Base-by-base conservation (phyloP, 2,888 invertebrate genomes). In the Sarcophaga variegata region DNA sequence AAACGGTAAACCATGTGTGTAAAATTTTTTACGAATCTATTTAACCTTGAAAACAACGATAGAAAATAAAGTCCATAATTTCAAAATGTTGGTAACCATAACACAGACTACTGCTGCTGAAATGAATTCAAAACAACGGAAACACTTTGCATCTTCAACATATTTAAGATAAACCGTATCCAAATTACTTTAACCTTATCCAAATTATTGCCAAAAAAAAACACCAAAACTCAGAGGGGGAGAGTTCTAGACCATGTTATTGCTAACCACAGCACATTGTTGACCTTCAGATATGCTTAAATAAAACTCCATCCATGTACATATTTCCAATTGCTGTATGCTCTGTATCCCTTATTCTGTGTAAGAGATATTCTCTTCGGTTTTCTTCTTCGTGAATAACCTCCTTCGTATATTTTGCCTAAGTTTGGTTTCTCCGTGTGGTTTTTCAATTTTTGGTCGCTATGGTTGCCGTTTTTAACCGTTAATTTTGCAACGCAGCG, bases 391-490 rank as follows among this genome's bases (percentile, higher is more conserved):
- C 37, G 54, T 54, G 12, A 54, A 14, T 54, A 14, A 12, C 10
- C 6, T 49, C 27, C 20, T 45, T 67, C 60, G 66, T 20, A 17
- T 5, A 54, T 25, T 62, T 54, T 25, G 22, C 25, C 25, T 62
- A 66, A 86, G 89, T 89, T 90, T 86, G 89, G 89, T 90, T 91
- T 90, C 90, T 88, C 81, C 79, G 83, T 86, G 85, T 82, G 84
- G 77, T 88, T 87, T 83, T n/a, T 81, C 0, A 63, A 82, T 88
- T 75, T 81, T 77, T 86, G 87, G 70, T 88, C 86, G 88, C 89
- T 91, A 88, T 91, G 91, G 91, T 91, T 90, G 90, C 91, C 88
- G 89, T 85, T 62, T 54, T 83, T 82, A 54, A 54, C 10, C 10
- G 37, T 78, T 47, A 59, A 69, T 75, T 71, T 75, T 59, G 37